phyloP scores from a whole-genome alignment of 1,140 invertebrate species.

The Drosophila albomicans region DNA sequence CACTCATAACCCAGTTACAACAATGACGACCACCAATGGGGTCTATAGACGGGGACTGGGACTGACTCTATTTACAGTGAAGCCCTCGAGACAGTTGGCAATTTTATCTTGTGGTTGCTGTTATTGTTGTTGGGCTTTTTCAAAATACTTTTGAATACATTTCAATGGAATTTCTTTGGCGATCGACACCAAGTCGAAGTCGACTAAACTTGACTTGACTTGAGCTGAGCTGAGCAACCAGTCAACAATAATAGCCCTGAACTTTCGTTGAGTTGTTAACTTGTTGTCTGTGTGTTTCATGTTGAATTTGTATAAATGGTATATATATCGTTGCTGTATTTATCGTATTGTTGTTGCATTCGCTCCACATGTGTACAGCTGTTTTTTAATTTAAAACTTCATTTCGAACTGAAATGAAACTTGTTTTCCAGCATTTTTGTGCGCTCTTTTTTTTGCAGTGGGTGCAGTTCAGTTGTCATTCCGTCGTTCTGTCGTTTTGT shows the following conservation, averaged over 20 bases:
- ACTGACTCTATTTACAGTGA: constrained; percentile 32
- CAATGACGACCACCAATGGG: constrained; percentile 31
- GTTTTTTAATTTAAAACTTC: constrained; percentile 56
- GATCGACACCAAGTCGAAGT: constrained; percentile 29
- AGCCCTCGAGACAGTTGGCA: constrained; percentile 34
- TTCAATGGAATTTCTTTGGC: constrained; percentile 54
- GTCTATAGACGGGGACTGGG: constrained; percentile 9
- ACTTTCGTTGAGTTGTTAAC: constrained; percentile 55
- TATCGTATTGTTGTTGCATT: constrained; percentile 19
- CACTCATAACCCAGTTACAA: constrained; percentile 53
- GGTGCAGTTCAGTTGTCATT: constrained; percentile 38
- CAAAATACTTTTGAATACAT: constrained; percentile 15
- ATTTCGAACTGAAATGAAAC: constrained; percentile 49
- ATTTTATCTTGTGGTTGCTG: constrained; percentile 10
- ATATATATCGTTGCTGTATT: background rate
- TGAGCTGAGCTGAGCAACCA: constrained; percentile 21
- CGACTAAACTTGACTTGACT: constrained; percentile 6
- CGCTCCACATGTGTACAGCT: constrained; percentile 52
- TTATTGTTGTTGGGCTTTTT: constrained; percentile 6
- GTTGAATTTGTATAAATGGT: constrained; percentile 3
- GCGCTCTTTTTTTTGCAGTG: constrained; percentile 44
- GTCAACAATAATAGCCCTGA: constrained; percentile 53
- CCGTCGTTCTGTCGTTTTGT: constrained; percentile 4
- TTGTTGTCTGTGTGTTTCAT: constrained; percentile 19
- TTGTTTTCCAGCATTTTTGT: constrained; percentile 55